Evolutionary conservation across 1,140 invertebrate genomes (phyloP).

Genomic region (Caerostris darwini): DNA sequence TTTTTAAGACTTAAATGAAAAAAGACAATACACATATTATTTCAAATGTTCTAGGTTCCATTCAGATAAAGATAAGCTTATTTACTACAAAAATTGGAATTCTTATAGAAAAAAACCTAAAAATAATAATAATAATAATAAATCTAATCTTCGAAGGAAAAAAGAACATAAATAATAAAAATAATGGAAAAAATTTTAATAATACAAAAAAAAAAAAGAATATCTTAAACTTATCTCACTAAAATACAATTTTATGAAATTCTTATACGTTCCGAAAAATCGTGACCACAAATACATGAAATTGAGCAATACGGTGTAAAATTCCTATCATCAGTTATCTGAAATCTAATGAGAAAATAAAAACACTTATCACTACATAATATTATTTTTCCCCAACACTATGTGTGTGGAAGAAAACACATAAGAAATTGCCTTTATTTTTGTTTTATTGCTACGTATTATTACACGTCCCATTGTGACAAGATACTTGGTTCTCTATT

Average conservation of each 20-base stretch:
- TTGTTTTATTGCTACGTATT: not conserved
- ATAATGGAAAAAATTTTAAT: not conserved
- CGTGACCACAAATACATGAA: conserved; percentile 53
- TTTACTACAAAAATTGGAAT: not conserved
- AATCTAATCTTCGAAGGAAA: not conserved
- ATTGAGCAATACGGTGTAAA: conserved; percentile 33
- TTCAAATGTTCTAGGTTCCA: too few species aligned
- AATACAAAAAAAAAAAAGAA: not conserved
- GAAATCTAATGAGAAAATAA: conserved; percentile 67
- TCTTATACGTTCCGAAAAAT: not conserved
- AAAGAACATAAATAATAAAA: not conserved
- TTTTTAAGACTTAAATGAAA: too few species aligned
- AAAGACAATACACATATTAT: too few species aligned
- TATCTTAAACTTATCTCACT: not conserved
- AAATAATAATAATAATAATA: not conserved
- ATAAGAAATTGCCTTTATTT: not conserved
- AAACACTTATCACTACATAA: conserved; percentile 55
- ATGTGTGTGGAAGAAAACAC: not conserved
- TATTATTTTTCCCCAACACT: not conserved
- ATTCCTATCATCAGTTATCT: conserved; percentile 68
- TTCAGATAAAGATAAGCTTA: not conserved
- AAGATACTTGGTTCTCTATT: conserved; percentile 15
- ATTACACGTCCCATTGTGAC: conserved; percentile 59
- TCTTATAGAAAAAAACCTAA: not conserved
- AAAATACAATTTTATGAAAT: conserved; percentile 47